Conservation (phyloP, 2,888 invertebrate species). For the Mythimna albipuncta region DNA sequence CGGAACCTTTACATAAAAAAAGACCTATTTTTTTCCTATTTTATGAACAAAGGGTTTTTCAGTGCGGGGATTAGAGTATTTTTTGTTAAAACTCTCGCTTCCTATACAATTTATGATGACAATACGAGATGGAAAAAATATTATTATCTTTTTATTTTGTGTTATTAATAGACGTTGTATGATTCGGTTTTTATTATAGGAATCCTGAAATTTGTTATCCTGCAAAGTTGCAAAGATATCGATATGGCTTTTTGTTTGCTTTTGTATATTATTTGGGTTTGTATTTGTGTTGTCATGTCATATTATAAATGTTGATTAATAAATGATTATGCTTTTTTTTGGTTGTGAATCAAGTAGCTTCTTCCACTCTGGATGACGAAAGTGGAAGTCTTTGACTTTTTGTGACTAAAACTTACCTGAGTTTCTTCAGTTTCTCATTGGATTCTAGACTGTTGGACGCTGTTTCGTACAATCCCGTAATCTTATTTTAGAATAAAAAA, state of each 20-base stretch:
- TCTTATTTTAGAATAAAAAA: no score
- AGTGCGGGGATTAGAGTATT: slow-evolving; percentile 57
- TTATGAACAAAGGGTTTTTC: slow-evolving; percentile 61
- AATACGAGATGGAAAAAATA: slow-evolving; percentile 61
- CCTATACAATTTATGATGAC: slow-evolving; percentile 58
- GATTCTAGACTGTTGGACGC: no score
- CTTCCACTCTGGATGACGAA: no score
- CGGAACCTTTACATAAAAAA: slow-evolving; percentile 57
- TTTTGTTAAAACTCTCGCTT: slow-evolving; percentile 61
- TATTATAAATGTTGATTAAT: background rate
- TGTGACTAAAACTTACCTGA: no score
- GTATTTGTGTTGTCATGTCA: background rate
- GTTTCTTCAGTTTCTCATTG: no score
- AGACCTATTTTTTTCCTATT: slow-evolving; percentile 57
- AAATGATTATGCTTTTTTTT: background rate
- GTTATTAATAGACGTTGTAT: slow-evolving; percentile 52
- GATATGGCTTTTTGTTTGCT: slow-evolving; percentile 4
- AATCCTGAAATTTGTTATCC: slow-evolving; percentile 24
- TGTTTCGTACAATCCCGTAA: no score
- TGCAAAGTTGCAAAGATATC: slow-evolving; percentile 2
- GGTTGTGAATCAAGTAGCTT: no score
- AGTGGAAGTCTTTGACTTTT: no score
- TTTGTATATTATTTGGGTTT: background rate
- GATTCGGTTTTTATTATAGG: slow-evolving; percentile 44
- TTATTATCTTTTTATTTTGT: slow-evolving; percentile 50